Base-by-base conservation (phyloP, 2,888 invertebrate species). In the Melinopterus prodromus region DNA sequence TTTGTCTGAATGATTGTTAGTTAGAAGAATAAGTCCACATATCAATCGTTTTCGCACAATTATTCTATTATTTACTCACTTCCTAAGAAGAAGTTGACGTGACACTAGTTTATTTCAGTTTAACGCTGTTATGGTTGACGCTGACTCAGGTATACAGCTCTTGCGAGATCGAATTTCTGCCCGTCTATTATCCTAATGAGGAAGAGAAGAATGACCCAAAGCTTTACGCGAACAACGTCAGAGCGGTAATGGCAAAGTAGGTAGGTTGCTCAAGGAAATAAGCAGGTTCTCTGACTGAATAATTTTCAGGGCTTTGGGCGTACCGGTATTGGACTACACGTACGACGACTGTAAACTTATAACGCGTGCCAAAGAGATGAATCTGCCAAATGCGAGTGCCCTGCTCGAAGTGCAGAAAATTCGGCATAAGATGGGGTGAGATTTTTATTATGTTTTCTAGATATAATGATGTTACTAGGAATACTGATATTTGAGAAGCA, bases 321-420 rank as follows among this genome's bases (percentile, higher is more conserved):
- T 98, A 70, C 98, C 98, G 4, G 94, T 96, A 0, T 92, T 97
- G 71, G 97, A 98, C 89, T 98, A 97, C 89, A 96, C 97, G 0
- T 98, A 96, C 88, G 97, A 98, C 87, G 98, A 98, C 89, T 97
- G 97, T 84, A 93, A 95, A 71, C 91, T 97, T 81, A 95, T 97
- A 90, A 93, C 93, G 78, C 93, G 94, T 85, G 97, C 97, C n/a
- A 95, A 95, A 87, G 94, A 95, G 85, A 92, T 97, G 86, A 94
- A 96, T 84, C 91, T 97, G 38, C 96, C 97, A 0, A 92, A 93
- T 83, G 94, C 95, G 0, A 91, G 94, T 3, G 92, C 92, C 26
- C 92, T 95, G 75, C 93, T 97, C 14, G 96, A 97, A 88, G 94
- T 96, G 80, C 93, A 93, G 86, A 96, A 96, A 84, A 89, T 96